A percentile compares a stretch with the other conserved stretches of the same genome.
phyloP scores from a whole-genome alignment of 2,797 vertebrate species.

The Graptemys geographica region DNA sequence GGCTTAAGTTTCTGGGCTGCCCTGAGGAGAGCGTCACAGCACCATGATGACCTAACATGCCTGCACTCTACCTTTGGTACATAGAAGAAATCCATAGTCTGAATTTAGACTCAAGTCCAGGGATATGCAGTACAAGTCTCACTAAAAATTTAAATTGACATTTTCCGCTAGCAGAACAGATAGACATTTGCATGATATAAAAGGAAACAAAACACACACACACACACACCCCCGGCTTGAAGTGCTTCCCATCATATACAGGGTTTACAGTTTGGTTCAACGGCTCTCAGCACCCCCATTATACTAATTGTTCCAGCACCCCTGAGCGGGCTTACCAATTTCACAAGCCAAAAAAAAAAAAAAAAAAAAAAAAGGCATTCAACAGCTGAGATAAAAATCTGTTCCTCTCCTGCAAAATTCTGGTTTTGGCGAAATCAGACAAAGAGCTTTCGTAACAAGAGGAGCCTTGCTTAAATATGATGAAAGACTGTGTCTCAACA shows the following conservation, averaged over 20 bases:
- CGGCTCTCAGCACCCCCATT: too few species aligned
- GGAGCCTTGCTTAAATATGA: conserved; percentile 37
- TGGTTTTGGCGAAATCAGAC: background rate
- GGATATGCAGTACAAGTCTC: background rate
- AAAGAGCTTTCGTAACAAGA: background rate
- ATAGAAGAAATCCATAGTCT: background rate
- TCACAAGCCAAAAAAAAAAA: background rate
- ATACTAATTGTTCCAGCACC: background rate
- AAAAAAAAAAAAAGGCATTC: background rate
- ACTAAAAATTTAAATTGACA: background rate
- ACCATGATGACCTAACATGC: background rate
- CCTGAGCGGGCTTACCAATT: background rate
- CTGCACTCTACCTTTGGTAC: background rate
- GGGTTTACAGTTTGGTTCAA: too few species aligned
- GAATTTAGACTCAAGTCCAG: background rate
- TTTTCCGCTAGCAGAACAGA: background rate
- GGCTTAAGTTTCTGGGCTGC: background rate
- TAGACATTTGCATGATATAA: background rate
- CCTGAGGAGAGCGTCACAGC: background rate
- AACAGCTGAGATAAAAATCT: background rate
- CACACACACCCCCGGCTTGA: too few species aligned
- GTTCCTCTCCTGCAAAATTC: background rate
- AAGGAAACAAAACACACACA: background rate
- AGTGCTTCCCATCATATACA: too few species aligned
- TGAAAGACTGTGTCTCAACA: background rate